Percentiles rank a stretch among this genome's conserved stretches.
These are phyloP conservation scores for Dreissena polymorpha DNA, from an alignment of 1,140 invertebrate genomes.

Conservation along the genomic window DNA sequence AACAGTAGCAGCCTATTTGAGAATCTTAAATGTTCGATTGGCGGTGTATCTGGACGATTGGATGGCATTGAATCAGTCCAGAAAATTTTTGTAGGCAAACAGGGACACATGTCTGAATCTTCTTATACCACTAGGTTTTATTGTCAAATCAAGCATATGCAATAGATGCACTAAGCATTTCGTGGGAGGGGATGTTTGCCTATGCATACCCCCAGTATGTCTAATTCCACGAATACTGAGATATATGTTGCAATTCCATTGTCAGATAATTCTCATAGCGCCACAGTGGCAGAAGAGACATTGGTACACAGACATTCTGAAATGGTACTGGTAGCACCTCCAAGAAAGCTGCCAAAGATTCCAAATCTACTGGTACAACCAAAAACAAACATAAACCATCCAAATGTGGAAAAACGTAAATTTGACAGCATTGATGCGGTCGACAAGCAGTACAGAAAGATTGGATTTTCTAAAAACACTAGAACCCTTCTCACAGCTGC, in stretches of 20 bases:
- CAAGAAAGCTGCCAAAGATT: conserved; percentile 21
- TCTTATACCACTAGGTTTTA: conserved; percentile 22
- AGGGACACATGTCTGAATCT: conserved; percentile 5
- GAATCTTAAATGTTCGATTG: not conserved
- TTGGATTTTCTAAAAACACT: conserved; percentile 38
- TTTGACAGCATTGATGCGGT: conserved; percentile 54
- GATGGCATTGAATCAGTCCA: conserved; percentile 5
- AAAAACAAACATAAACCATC: conserved; percentile 15
- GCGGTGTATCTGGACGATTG: conserved; percentile 18
- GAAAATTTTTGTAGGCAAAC: not conserved
- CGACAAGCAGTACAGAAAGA: conserved; percentile 36
- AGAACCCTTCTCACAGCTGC: conserved; percentile 42
- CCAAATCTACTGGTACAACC: conserved; percentile 18
- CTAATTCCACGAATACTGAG: conserved; percentile 49
- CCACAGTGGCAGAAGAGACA: conserved; percentile 39
- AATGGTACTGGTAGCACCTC: conserved; percentile 12
- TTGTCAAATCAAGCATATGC: conserved; percentile 31
- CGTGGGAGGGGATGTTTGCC: conserved; percentile 45
- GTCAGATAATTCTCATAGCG: conserved; percentile 57
- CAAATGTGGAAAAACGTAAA: conserved; percentile 27
- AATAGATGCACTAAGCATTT: conserved; percentile 45
- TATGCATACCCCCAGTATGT: conserved; percentile 56
- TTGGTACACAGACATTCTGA: conserved; percentile 42
- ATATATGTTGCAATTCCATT: conserved; percentile 46
- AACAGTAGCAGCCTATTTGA: not conserved